These are phyloP conservation scores for Tapirus terrestris DNA, from an alignment of 2,113 vertebrate species.

Conservation along the genomic window DNA sequence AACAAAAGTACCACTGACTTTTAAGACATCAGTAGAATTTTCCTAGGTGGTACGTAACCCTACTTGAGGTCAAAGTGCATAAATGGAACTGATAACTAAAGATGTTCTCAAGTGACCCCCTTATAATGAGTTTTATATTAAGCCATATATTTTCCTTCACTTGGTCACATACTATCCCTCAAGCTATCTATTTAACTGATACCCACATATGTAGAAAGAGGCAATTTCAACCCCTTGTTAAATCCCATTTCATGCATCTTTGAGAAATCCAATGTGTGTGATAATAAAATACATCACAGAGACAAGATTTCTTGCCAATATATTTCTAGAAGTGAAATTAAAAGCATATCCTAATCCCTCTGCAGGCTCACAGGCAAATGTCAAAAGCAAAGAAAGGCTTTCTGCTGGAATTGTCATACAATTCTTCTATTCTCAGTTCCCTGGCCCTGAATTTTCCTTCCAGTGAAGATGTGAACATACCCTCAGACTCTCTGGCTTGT, in stretches of 20 bases:
- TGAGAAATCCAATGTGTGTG: conserved; percentile 33
- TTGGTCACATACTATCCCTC: not conserved
- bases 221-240: conserved; percentile 44
- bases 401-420: not conserved
- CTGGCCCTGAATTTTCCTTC: conserved; percentile 30
- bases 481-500: not conserved
- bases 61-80: conserved; percentile 66
- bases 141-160: conserved; percentile 64
- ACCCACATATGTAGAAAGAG: not conserved
- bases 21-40: conserved; percentile 41
- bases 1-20: conserved; percentile 45
- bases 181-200: not conserved
- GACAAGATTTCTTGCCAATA: conserved; percentile 48
- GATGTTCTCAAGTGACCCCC: conserved; percentile 10
- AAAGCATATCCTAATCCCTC: conserved; percentile 16
- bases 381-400: conserved; percentile 19
- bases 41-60: not conserved
- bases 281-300: conserved; percentile 59
- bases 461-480: not conserved
- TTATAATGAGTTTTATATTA: conserved; percentile 71
- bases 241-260: conserved; percentile 15
- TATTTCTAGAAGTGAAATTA: conserved; percentile 72
- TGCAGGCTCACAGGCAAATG: conserved; percentile 45
- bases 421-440: not conserved
- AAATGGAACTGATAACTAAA: conserved; percentile 54